Conservation (phyloP, 2,797 vertebrate species). For the Chelon auratus region DNA sequence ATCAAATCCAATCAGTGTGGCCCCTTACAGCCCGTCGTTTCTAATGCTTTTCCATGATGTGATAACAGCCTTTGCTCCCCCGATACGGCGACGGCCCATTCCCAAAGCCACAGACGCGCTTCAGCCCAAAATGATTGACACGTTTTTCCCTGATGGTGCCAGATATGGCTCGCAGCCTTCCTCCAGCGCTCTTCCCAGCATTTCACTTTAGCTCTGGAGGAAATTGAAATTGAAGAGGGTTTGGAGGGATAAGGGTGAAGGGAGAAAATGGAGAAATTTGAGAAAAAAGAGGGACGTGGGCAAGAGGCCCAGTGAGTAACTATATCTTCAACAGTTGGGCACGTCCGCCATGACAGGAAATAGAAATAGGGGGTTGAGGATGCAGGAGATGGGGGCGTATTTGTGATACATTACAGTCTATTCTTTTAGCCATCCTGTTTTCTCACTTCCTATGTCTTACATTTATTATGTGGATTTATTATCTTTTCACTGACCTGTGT, state of each 20-base stretch:
- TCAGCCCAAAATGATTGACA: slow-evolving; percentile 73
- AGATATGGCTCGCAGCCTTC: slow-evolving; percentile 64
- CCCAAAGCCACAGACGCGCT: slow-evolving; percentile 56
- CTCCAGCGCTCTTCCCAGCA: slow-evolving; percentile 48
- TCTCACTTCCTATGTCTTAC: background rate
- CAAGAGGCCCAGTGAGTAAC: slow-evolving; percentile 55
- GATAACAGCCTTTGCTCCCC: slow-evolving; percentile 59
- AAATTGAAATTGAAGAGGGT: slow-evolving; percentile 73
- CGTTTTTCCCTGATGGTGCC: slow-evolving; percentile 76
- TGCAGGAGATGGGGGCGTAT: background rate
- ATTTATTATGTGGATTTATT: background rate
- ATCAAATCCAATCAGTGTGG: slow-evolving; percentile 74
- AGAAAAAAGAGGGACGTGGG: slow-evolving; percentile 17
- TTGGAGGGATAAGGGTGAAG: slow-evolving; percentile 37
- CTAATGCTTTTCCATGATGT: slow-evolving; percentile 63
- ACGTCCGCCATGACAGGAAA: slow-evolving; percentile 14
- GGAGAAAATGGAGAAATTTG: slow-evolving; percentile 40
- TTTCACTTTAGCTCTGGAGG: slow-evolving; percentile 57
- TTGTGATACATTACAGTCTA: slow-evolving; percentile 4
- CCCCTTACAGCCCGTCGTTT: slow-evolving; percentile 59
- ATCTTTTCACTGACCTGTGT: slow-evolving; percentile 6
- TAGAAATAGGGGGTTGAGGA: background rate
- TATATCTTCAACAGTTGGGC: slow-evolving; percentile 32
- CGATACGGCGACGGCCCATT: slow-evolving; percentile 54
- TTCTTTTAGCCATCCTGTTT: slow-evolving; percentile 16